phyloP scores from a whole-genome alignment of 2,888 invertebrate species.

The Vanessa cardui region DNA sequence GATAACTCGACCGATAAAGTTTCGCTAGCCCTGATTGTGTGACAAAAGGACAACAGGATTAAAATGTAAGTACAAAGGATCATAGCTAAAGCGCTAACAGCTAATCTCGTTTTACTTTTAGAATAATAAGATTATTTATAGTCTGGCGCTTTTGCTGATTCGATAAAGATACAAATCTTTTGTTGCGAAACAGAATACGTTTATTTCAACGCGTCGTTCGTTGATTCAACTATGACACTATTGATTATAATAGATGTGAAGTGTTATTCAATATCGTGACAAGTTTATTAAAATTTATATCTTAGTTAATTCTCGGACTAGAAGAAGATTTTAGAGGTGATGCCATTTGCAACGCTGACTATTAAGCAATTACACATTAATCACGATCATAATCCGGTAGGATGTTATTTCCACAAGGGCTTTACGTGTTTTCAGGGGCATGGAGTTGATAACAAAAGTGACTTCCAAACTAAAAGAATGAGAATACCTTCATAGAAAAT shows the following conservation, averaged over 20 bases:
- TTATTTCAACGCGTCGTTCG: neutral
- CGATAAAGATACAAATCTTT: slow-evolving; percentile 25
- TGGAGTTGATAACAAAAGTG: too few relatives aligned
- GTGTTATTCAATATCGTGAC: too few relatives aligned
- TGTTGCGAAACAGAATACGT: slow-evolving; percentile 28
- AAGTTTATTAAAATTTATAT: too few relatives aligned
- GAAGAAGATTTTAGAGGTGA: too few relatives aligned
- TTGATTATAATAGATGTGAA: neutral
- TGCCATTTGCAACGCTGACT: too few relatives aligned
- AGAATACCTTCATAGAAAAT: too few relatives aligned
- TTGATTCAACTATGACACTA: neutral
- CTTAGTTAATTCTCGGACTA: too few relatives aligned
- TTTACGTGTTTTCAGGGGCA: too few relatives aligned
- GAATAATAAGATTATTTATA: slow-evolving; percentile 67
- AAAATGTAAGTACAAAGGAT: slow-evolving; percentile 62
- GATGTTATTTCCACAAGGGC: too few relatives aligned
- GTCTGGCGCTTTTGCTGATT: slow-evolving; percentile 41
- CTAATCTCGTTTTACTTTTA: slow-evolving; percentile 68
- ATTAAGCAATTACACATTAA: too few relatives aligned
- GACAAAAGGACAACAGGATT: slow-evolving; percentile 67
- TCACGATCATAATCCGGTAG: too few relatives aligned
- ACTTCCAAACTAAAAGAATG: too few relatives aligned
- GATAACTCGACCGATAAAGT: slow-evolving; percentile 47
- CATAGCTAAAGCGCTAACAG: slow-evolving; percentile 55
- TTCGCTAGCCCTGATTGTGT: slow-evolving; percentile 52